Percentiles rank a stretch among this genome's conserved stretches.
These are phyloP conservation scores for Oriolus oriolus DNA, from an alignment of 2,113 vertebrate genomes.

Conservation along the genomic window DNA sequence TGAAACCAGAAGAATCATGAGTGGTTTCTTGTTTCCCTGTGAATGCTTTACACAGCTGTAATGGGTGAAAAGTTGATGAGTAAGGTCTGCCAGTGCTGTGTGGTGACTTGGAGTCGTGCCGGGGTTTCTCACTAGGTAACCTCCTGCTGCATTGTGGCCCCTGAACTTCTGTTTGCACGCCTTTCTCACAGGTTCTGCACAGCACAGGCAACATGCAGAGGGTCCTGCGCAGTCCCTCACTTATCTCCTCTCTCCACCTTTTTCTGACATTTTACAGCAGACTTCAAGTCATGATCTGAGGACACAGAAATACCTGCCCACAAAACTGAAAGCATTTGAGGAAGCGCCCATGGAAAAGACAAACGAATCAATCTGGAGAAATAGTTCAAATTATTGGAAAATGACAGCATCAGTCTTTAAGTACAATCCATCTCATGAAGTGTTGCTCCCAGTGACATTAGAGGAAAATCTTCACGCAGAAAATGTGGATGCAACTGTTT, in stretches of 20 bases:
- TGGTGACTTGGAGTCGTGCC: not conserved
- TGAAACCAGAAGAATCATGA: not conserved
- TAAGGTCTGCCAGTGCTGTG: not conserved
- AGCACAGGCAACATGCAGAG: not conserved
- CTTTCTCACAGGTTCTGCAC: not conserved
- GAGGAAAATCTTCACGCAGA: not conserved
- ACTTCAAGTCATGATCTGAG: not conserved
- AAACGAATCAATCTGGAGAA: not conserved
- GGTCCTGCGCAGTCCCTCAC: rapidly evolving
- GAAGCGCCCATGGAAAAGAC: not conserved
- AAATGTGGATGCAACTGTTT: not conserved
- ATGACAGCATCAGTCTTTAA: not conserved
- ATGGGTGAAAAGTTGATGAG: not conserved
- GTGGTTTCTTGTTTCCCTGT: not conserved
- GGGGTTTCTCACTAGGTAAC: not conserved
- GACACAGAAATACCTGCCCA: not conserved
- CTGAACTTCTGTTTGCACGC: not conserved
- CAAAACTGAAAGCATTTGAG: not conserved
- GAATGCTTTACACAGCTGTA: not conserved
- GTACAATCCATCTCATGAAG: not conserved
- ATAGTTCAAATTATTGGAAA: not conserved
- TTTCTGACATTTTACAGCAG: not conserved
- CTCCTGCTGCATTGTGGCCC: not conserved
- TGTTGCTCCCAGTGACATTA: not conserved
- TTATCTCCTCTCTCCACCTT: not conserved